A percentile compares a stretch with the other conserved stretches of the same genome.
Evolutionary conservation across 2,797 vertebrate species (phyloP).

Genomic region (Pangasius djambal): DNA sequence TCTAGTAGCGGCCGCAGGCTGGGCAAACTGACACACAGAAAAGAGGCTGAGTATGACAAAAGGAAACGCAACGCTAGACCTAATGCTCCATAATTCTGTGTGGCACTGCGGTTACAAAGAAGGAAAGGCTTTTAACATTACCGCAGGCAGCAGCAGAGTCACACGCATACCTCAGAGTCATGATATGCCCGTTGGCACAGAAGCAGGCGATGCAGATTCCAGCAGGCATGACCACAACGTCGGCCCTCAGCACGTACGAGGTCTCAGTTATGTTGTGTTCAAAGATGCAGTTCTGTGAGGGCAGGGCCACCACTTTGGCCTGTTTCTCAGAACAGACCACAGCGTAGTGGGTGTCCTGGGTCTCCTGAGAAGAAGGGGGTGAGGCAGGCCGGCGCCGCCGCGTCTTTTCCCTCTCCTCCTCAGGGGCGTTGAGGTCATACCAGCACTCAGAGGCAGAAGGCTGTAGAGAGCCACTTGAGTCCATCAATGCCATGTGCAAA

Average conservation of each 20-base stretch:
- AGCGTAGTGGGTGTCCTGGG: conserved; percentile 87
- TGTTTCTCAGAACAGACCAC: conserved; percentile 98
- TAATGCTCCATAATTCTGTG: neutral
- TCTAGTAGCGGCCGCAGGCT: conserved; percentile 94
- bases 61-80: neutral
- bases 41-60: neutral
- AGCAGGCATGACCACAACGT: conserved; percentile 86
- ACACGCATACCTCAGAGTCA: conserved; percentile 89
- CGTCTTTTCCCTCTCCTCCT: conserved; percentile 85
- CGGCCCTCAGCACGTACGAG: conserved; percentile 93
- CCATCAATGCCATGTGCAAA: conserved; percentile 90
- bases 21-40: conserved; percentile 83
- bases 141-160: neutral
- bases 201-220: conserved; percentile 94
- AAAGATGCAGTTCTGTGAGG: conserved; percentile 87
- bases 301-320: conserved; percentile 93
- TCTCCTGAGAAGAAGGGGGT: conserved; percentile 88
- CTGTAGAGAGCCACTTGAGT: conserved; percentile 84
- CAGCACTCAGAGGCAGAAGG: conserved; percentile 88
- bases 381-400: conserved; percentile 87
- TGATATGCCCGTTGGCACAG: conserved; percentile 98
- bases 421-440: conserved; percentile 87
- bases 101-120: neutral
- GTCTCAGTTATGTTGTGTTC: conserved; percentile 97
- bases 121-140: neutral